Evolutionary conservation across 2,797 vertebrate genomes (phyloP).

Genomic region (Huso huso): DNA sequence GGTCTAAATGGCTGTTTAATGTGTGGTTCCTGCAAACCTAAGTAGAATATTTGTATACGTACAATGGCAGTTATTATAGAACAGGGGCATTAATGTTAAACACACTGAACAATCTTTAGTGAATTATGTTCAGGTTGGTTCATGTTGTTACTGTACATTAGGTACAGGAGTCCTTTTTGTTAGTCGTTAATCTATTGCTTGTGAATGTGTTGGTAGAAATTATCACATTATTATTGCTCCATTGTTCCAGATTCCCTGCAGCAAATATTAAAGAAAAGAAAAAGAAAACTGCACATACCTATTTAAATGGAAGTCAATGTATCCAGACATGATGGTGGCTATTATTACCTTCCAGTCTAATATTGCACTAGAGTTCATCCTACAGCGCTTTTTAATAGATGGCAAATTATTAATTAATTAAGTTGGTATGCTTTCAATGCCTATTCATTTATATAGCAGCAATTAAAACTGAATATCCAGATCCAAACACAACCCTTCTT

Average conservation of each 20-base stretch:
- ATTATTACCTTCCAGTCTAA: conserved; percentile 17
- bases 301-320: conserved; percentile 8
- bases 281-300: conserved; percentile 18
- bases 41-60: too few species aligned
- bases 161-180: too few species aligned
- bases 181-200: too few species aligned
- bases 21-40: too few species aligned
- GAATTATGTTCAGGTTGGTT: too few species aligned
- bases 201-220: too few species aligned
- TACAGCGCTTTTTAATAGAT: conserved; percentile 11
- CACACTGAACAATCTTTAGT: too few species aligned
- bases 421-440: neutral
- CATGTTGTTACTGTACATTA: too few species aligned
- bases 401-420: neutral
- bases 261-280: conserved; percentile 22
- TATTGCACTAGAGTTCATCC: conserved; percentile 46
- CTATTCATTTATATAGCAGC: conserved; percentile 21
- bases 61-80: too few species aligned
- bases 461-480: conserved; percentile 8
- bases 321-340: neutral
- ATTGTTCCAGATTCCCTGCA: conserved; percentile 28
- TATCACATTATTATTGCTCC: conserved; percentile 51
- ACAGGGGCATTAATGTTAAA: too few species aligned
- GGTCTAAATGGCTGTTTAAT: too few species aligned
- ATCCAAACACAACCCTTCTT: conserved; percentile 13